Base-by-base conservation (phyloP, 2,888 invertebrate genomes). In the Archips xylosteana region DNA sequence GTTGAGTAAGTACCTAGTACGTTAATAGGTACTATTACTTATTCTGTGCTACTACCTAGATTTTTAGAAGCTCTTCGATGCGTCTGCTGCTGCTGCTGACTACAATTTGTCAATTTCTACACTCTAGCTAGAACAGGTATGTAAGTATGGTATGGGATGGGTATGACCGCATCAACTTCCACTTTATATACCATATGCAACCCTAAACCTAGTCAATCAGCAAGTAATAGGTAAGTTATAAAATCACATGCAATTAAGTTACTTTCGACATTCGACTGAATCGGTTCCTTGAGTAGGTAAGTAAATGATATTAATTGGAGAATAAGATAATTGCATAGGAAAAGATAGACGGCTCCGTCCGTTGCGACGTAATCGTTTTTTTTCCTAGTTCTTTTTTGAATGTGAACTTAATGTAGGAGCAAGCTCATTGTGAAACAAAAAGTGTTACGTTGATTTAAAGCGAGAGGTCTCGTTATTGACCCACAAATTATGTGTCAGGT, bases 381-480 rank as follows among this genome's bases (percentile, higher is more conserved):
- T 70, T 54, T 62, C n/a, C 32, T 45, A 32, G 32, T 70, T 63
- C 57, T 65, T 57, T 62, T 62, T 62, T 45, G 62, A 62, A 36
- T 61, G 45, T 67, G 71, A 42, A 51, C 66, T 61, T 59, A 45
- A 47, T 62, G 32, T 57, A 70, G 65, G 60, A 66, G 60, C 61
- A 51, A 61, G 61, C 49, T 45, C 23, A 54, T 74, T 70, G 66
- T 70, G 62, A 69, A 74, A 73, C 67, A 62, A 74, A 59, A 67
- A 23, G 64, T 32, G 66, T 71, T 72, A 72, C 72, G 72, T 67
- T 57, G 12, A 63, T 45, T 64, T 32, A 61, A 64, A 71, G 51
- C 69, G 72, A 72, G 63, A 71, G 71, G 62, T 63, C 67, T 72
- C 67, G 71, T 36, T 72, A 67, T 62, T 72, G 71, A 72, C 67